These are phyloP conservation scores for Drosophila carrolli DNA, from an alignment of 1,140 invertebrate species.

Conservation along the genomic window DNA sequence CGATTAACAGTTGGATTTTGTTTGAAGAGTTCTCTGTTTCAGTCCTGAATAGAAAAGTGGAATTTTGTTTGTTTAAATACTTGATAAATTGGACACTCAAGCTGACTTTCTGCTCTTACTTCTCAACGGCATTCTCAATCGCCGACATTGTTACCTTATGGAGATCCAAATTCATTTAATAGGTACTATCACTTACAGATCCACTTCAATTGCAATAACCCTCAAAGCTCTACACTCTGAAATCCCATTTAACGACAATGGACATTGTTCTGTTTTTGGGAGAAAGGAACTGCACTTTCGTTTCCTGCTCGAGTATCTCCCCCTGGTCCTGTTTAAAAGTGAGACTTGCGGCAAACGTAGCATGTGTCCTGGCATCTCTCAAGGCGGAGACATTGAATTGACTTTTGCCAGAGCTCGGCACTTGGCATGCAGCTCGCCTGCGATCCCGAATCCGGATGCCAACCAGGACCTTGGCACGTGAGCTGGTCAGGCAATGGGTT, in stretches of 20 bases:
- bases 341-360: constrained; percentile 26
- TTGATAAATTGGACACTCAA: not conserved
- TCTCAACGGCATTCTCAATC: not conserved
- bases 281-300: constrained; percentile 25
- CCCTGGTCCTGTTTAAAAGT: constrained; percentile 28
- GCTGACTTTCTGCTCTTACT: not conserved
- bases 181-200: constrained; percentile 34
- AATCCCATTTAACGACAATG: constrained; percentile 40
- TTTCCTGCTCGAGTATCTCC: constrained; percentile 3
- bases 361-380: constrained; percentile 42
- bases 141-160: constrained; percentile 22
- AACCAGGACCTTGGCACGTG: constrained; percentile 47
- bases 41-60: no score
- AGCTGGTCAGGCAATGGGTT: constrained; percentile 34
- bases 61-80: not conserved
- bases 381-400: constrained; percentile 53
- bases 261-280: constrained; percentile 24
- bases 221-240: constrained; percentile 28
- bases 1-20: no score
- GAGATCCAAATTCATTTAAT: constrained; percentile 27
- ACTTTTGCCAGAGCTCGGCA: constrained; percentile 42
- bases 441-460: constrained; percentile 30
- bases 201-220: constrained; percentile 42
- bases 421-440: constrained; percentile 36
- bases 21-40: not conserved